Base-by-base conservation (phyloP, 2,113 vertebrate species). In the Daphoenositta chrysoptera region DNA sequence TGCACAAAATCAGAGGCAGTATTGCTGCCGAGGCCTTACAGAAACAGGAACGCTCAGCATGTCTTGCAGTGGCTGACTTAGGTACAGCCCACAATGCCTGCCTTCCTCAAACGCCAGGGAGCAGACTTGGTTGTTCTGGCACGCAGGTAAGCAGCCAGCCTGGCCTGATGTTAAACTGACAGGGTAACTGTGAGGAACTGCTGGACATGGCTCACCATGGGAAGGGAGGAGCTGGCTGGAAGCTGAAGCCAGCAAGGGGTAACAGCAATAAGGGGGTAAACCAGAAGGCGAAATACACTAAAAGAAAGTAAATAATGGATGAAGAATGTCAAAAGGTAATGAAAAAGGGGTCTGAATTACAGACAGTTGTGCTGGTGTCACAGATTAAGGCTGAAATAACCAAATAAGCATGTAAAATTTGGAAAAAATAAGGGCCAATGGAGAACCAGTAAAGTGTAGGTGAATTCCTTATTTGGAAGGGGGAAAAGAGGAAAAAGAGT, bases 401-500 rank as follows among this genome's bases (percentile, higher is more conserved):
- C 18, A 81, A 92, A 56, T 13, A 12, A 72, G 5, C 10, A 35
- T 12, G 8, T 39, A 69, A 84, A 92, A 75, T 45, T 37, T 3
- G 5, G 30, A 39, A 83, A 57, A 94, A 37, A 61, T 4, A 45
- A 37, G 3, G 10, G n/a, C 13, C n/a, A 70, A 7, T 20, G 9
- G 10, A 56, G 39, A 37, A 76, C 28, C 23, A 65, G 20, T 58
- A 54, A 54, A 86, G 40, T 31, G 30, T 18, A 2, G 2, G 13
- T 56, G 18, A 21, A 24, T 51, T 90, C 18, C 23, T 70, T 64
- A 47, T 64, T 56, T 81, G 23, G 3, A 13, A 40, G 16, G 12
- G 2, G 4, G 1, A 7, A n/a, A 65, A 78, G 9, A 3, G 2
- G 3, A 4, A 3, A 15, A 60, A 72, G 39, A 68, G 4, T 7